phyloP scores from a whole-genome alignment of 2,113 vertebrate genomes.

The Probosciger aterrimus region DNA sequence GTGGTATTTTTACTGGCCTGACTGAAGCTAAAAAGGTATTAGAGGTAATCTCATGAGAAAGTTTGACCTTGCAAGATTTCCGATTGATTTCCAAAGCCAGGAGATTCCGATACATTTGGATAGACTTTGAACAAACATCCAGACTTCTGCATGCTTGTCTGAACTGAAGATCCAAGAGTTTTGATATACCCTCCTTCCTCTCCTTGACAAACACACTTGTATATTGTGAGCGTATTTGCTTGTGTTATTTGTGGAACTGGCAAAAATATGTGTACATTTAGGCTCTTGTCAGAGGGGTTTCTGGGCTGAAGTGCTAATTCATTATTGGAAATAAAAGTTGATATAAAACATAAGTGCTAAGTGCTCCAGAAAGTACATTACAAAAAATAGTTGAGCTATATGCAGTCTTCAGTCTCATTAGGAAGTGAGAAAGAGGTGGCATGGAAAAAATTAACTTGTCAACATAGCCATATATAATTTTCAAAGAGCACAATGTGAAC shows the following conservation, averaged over 20 bases:
- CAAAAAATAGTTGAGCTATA: constrained; percentile 31
- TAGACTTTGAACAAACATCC: constrained; percentile 7
- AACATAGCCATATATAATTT: constrained; percentile 43
- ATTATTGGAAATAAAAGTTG: constrained; percentile 28
- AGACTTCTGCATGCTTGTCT: neutral
- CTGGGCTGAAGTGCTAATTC: constrained; percentile 17
- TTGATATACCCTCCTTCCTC: neutral
- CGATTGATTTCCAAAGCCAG: constrained; percentile 10
- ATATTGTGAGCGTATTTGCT: neutral
- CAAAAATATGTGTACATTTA: neutral
- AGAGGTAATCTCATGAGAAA: constrained; percentile 48
- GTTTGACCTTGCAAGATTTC: constrained; percentile 56
- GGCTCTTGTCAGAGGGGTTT: constrained; percentile 1
- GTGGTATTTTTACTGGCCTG: constrained; percentile 66
- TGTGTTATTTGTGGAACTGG: neutral
- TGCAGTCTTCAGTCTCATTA: constrained; percentile 39
- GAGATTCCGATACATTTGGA: constrained; percentile 22
- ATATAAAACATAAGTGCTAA: constrained; percentile 47
- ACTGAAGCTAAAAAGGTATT: constrained; percentile 39
- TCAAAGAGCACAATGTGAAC: constrained; percentile 42
- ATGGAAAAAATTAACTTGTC: constrained; percentile 67
- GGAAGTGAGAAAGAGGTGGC: constrained; percentile 44
- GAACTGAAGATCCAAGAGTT: constrained; percentile 8
- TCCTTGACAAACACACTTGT: neutral
- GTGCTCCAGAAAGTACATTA: constrained; percentile 26